phyloP scores from a whole-genome alignment of 1,140 invertebrate genomes.

The Trialeurodes vaporariorum region DNA sequence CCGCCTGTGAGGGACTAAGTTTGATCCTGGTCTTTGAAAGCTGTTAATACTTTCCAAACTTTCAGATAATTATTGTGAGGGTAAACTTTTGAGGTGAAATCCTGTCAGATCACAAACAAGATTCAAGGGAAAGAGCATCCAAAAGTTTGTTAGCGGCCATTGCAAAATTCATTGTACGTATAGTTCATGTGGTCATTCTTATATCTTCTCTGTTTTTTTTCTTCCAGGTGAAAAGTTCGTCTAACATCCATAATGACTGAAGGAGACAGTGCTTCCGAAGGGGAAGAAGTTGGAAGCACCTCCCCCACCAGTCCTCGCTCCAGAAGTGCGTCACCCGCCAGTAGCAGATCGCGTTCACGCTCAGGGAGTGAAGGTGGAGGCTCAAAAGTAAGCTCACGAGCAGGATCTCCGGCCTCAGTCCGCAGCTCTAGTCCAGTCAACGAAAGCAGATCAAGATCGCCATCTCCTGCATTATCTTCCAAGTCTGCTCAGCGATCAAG shows the following conservation, averaged over 20 bases:
- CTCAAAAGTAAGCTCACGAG: background rate
- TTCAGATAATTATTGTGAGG: no score
- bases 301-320: background rate
- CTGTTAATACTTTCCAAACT: no score
- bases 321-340: background rate
- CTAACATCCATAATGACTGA: background rate
- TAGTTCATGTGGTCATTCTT: background rate
- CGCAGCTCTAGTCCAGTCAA: background rate
- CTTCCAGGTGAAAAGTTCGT: background rate
- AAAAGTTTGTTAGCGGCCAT: no score
- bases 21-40: no score
- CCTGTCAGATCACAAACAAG: no score
- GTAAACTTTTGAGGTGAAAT: no score
- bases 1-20: no score
- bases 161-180: background rate
- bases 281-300: background rate
- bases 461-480: no score
- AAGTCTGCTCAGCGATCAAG: no score
- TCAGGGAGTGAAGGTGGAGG: background rate
- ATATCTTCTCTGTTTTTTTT: background rate
- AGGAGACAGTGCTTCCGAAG: background rate
- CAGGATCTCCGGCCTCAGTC: background rate
- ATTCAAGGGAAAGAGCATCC: no score
- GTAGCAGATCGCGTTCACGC: background rate
- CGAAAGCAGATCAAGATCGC: no score